phyloP scores from a whole-genome alignment of 2,113 vertebrate genomes.

The Tetrax tetrax region DNA sequence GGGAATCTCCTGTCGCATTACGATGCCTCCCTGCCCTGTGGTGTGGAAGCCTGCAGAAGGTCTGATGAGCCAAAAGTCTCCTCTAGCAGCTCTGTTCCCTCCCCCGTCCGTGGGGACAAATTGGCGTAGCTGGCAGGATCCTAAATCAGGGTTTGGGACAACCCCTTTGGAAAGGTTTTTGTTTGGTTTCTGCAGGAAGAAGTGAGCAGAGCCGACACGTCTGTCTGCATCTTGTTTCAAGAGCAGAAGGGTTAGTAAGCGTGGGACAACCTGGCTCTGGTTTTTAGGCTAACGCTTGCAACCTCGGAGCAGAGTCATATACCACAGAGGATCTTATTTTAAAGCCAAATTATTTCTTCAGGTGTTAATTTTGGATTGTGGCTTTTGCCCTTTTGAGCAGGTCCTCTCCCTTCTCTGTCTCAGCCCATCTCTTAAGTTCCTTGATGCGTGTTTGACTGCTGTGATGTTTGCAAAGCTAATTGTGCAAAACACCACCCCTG shows the following conservation, averaged over 20 bases:
- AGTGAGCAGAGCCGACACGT: fast-evolving
- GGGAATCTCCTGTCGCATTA: neutral
- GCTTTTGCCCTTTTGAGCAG: neutral
- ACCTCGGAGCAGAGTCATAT: fast-evolving
- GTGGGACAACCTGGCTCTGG: neutral
- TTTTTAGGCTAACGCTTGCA: fast-evolving
- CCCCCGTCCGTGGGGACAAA: fast-evolving
- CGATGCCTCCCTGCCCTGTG: neutral
- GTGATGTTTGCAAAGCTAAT: neutral
- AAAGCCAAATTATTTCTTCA: neutral
- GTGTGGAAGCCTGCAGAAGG: neutral
- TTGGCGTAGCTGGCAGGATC: too few species aligned
- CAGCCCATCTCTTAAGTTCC: neutral
- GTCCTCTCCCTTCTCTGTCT: neutral
- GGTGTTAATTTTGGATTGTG: neutral
- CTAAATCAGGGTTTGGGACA: too few species aligned
- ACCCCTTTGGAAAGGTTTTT: neutral
- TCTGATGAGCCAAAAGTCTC: neutral
- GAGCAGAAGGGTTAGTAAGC: neutral
- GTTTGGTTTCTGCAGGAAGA: fast-evolving
- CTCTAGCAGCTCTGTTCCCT: neutral
- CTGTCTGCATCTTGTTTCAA: neutral
- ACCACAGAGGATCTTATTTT: too few species aligned
- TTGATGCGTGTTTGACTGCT: neutral
- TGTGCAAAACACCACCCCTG: neutral